Conservation (phyloP, 2,113 vertebrate species). For the Menura novaehollandiae region DNA sequence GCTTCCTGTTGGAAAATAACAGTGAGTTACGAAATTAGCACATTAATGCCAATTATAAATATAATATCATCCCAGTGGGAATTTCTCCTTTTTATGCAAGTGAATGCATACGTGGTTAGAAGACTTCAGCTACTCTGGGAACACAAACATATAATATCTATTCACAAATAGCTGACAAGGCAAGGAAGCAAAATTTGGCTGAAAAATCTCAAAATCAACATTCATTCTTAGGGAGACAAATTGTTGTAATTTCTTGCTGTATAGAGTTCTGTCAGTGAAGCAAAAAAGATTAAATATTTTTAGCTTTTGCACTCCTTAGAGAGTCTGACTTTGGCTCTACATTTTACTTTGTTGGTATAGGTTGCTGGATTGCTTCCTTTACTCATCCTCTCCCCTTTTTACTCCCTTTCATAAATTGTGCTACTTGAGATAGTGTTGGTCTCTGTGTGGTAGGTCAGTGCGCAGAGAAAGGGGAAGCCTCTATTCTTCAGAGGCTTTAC, state of each 20-base stretch:
- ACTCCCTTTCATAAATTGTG: neutral
- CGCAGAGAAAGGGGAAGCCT: neutral
- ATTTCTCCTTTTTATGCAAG: neutral
- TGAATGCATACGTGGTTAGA: neutral
- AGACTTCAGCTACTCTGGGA: neutral
- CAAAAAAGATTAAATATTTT: constrained; percentile 10
- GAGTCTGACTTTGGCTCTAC: neutral
- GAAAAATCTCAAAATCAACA: neutral
- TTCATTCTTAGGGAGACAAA: neutral
- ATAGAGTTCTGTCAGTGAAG: neutral
- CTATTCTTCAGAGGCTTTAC: neutral
- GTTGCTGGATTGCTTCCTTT: constrained; percentile 11
- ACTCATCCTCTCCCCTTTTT: neutral
- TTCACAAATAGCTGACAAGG: neutral
- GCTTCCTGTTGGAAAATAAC: constrained; percentile 48
- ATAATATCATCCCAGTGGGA: neutral
- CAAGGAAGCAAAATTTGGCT: neutral
- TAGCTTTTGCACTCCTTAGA: constrained; percentile 2
- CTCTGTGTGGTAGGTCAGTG: neutral
- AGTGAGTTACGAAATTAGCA: constrained; percentile 41
- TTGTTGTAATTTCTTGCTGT: neutral
- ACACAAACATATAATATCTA: neutral
- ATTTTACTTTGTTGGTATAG: neutral
- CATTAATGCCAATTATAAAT: constrained; percentile 40
- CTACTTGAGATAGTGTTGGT: neutral